Evolutionary conservation across 2,888 invertebrate genomes (phyloP).

Genomic region (Tricholauxania praeusta): DNA sequence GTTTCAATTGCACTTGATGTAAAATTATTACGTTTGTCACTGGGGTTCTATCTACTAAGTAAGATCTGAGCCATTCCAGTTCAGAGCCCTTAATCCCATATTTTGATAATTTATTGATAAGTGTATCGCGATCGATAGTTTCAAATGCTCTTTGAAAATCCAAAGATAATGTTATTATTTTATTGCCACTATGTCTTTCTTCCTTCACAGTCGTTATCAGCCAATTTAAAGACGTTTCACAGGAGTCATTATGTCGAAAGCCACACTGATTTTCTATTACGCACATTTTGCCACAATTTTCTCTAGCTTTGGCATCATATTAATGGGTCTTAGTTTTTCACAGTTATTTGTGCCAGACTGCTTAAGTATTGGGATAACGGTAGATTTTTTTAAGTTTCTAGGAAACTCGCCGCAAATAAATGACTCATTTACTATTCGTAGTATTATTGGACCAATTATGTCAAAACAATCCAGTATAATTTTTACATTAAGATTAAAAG

Average conservation of each 20-base stretch:
- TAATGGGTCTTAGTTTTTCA: neutral
- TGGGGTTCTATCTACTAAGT: too few relatives aligned
- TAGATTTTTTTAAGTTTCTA: too few relatives aligned
- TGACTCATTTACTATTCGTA: neutral
- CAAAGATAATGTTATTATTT: conserved; percentile 18
- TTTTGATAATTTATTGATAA: conserved; percentile 11
- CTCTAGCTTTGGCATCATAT: neutral
- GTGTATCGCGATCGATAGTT: conserved; percentile 1
- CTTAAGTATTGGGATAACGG: too few relatives aligned
- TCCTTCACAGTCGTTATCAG: conserved; percentile 22
- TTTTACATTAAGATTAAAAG: too few relatives aligned
- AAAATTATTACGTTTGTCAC: too few relatives aligned
- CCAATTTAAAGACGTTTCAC: conserved; percentile 28
- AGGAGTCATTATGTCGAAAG: neutral
- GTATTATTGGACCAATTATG: neutral
- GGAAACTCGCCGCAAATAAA: neutral
- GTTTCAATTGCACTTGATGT: too few relatives aligned
- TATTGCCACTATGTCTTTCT: conserved; percentile 6
- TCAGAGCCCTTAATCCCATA: too few relatives aligned
- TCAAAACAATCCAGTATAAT: too few relatives aligned
- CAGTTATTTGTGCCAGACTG: neutral
- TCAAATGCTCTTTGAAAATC: conserved; percentile 29
- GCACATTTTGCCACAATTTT: conserved; percentile 32
- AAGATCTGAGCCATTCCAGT: too few relatives aligned
- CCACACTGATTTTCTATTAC: neutral